These are phyloP conservation scores for Tylochromis polylepis DNA, from an alignment of 2,113 vertebrate genomes.

Conservation along the genomic window DNA sequence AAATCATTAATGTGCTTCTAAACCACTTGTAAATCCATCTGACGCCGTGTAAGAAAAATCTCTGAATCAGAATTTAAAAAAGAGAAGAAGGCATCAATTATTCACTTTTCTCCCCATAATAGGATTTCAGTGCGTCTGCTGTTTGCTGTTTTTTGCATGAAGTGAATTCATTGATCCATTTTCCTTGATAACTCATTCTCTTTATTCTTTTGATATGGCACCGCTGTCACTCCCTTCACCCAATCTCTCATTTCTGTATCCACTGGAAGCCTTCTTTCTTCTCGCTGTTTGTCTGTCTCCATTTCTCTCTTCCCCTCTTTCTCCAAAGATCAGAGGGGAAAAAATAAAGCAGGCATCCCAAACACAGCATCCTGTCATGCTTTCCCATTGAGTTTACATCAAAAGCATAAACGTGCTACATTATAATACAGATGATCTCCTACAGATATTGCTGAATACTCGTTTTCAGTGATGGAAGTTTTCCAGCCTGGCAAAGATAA, in stretches of 20 bases:
- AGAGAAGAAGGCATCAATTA: slow-evolving; percentile 61
- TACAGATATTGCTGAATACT: slow-evolving; percentile 6
- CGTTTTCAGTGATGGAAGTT: slow-evolving; percentile 12
- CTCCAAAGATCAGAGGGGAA: slow-evolving; percentile 41
- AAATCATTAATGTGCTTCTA: slow-evolving; percentile 63
- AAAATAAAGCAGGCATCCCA: slow-evolving; percentile 35
- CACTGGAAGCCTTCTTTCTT: neutral
- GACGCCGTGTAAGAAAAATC: neutral
- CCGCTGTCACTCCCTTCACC: slow-evolving; percentile 28
- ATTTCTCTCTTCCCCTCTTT: neutral
- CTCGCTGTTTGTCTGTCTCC: neutral
- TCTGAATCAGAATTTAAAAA: slow-evolving; percentile 27
- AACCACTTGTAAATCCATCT: slow-evolving; percentile 52
- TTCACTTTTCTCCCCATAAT: slow-evolving; percentile 59
- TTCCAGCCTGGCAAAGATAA: neutral
- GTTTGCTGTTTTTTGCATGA: slow-evolving; percentile 53
- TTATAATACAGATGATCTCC: slow-evolving; percentile 24
- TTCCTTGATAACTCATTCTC: slow-evolving; percentile 58
- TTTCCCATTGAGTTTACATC: slow-evolving; percentile 40
- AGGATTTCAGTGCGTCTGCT: slow-evolving; percentile 62
- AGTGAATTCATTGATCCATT: slow-evolving; percentile 59
- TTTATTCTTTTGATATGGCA: slow-evolving; percentile 45
- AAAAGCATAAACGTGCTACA: slow-evolving; percentile 21
- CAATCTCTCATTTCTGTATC: neutral
- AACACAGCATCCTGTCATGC: slow-evolving; percentile 32